These are phyloP conservation scores for Archaeoteleia sp. DNA, from an alignment of 2,888 invertebrate genomes.

Conservation along the genomic window DNA sequence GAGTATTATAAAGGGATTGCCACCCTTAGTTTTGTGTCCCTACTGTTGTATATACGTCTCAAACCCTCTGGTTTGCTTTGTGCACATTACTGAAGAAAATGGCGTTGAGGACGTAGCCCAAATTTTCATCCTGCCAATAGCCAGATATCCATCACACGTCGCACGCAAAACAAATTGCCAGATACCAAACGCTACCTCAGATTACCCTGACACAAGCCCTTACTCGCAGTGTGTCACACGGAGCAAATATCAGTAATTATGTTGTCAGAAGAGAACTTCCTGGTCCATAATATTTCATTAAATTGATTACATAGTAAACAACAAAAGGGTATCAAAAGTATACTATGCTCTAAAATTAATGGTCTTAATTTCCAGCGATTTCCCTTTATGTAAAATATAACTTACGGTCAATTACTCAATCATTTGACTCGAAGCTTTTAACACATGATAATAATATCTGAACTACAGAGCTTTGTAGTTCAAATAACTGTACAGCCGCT, in stretches of 20 bases:
- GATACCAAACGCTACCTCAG: constrained; percentile 46
- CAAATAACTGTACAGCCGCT: too few species aligned
- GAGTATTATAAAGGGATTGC: constrained; percentile 48
- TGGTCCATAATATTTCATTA: not conserved
- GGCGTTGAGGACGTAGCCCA: constrained; percentile 23
- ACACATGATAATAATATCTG: too few species aligned
- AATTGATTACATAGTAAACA: too few species aligned
- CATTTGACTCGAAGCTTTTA: too few species aligned
- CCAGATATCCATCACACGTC: constrained; percentile 16
- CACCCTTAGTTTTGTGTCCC: constrained; percentile 37
- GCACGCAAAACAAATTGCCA: constrained; percentile 17
- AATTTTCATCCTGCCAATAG: constrained; percentile 42
- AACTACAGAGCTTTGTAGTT: too few species aligned
- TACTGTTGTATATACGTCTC: constrained; percentile 13
- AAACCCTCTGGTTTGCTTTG: constrained; percentile 16
- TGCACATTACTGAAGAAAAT: constrained; percentile 11
- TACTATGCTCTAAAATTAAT: too few species aligned
- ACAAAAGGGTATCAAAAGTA: too few species aligned
- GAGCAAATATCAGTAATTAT: constrained; percentile 14
- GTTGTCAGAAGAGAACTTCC: not conserved
- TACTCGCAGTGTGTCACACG: constrained; percentile 4
- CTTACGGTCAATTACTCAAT: too few species aligned
- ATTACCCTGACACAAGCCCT: constrained; percentile 25
- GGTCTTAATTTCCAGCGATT: too few species aligned
- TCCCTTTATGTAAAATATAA: too few species aligned